Percentiles rank a stretch among this genome's conserved stretches.
phyloP scores from a whole-genome alignment of 1,140 invertebrate species.

The Leptonema lineaticorne region DNA sequence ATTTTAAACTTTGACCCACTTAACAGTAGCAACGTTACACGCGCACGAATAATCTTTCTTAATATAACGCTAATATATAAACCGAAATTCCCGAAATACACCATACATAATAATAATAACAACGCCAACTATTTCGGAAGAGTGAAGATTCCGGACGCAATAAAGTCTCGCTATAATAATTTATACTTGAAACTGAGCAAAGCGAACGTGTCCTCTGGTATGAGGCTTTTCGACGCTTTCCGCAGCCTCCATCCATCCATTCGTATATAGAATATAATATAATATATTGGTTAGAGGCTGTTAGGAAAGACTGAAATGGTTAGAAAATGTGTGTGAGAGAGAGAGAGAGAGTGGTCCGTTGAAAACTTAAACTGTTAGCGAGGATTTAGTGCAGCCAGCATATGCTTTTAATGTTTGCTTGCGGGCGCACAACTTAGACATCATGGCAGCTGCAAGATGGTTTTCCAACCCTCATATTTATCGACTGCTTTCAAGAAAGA shows the following conservation, averaged over 20 bases:
- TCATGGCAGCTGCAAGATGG: slow-evolving; percentile 29
- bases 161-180: slow-evolving; percentile 5
- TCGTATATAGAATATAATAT: too few species aligned
- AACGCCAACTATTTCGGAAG: slow-evolving; percentile 3
- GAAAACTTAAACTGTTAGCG: slow-evolving; percentile 41
- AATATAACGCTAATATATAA: too few species aligned
- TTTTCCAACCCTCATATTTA: slow-evolving; percentile 32
- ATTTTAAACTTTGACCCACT: too few species aligned
- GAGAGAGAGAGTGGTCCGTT: slow-evolving; percentile 22
- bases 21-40: too few species aligned
- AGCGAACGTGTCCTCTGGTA: background rate
- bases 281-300: too few species aligned
- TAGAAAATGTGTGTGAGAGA: slow-evolving; percentile 14
- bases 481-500: slow-evolving; percentile 27
- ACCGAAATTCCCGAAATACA: background rate
- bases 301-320: too few species aligned
- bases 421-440: slow-evolving; percentile 29
- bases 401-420: slow-evolving; percentile 38
- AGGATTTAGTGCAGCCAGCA: slow-evolving; percentile 40
- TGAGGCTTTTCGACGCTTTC: too few species aligned
- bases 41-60: too few species aligned
- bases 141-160: slow-evolving; percentile 14
- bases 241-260: too few species aligned
- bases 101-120: background rate
- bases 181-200: slow-evolving; percentile 1